Conservation (phyloP, 2,888 invertebrate species). For the Sacculina carcini region DNA sequence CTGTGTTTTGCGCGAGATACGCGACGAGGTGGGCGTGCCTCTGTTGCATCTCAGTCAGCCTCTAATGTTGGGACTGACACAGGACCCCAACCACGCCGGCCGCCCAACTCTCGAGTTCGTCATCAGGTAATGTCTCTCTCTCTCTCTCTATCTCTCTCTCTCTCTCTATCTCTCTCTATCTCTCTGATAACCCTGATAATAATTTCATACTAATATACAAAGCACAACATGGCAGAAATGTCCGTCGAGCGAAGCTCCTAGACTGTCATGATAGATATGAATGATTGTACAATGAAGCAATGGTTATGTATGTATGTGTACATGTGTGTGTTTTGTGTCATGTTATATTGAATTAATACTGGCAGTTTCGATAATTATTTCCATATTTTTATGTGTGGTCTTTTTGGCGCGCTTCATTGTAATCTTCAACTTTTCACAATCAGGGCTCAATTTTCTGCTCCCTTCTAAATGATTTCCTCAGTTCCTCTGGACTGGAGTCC, state of each 20-base stretch:
- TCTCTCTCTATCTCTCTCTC: too few species aligned
- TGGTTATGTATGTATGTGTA: not conserved
- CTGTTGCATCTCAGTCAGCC: slow-evolving; percentile 16
- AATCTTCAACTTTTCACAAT: too few species aligned
- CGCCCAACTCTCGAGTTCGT: slow-evolving; percentile 21
- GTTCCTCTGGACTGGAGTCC: too few species aligned
- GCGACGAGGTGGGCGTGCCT: slow-evolving; percentile 21
- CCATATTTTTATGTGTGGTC: too few species aligned
- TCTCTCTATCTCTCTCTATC: too few species aligned
- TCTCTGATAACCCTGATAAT: too few species aligned
- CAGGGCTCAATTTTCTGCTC: too few species aligned
- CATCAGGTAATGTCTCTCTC: slow-evolving; percentile 20
- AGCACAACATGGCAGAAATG: too few species aligned
- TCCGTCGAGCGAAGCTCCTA: not conserved
- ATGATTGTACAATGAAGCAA: not conserved
- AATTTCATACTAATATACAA: too few species aligned
- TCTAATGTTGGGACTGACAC: slow-evolving; percentile 19
- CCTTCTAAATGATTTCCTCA: too few species aligned
- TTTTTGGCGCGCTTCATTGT: too few species aligned
- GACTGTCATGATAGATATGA: not conserved
- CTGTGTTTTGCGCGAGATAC: slow-evolving; percentile 20
- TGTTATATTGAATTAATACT: too few species aligned
- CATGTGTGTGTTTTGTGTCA: not conserved
- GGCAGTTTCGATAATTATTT: not conserved
- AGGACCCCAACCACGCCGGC: slow-evolving; percentile 19